Percentiles rank a stretch among this genome's conserved stretches.
These are phyloP conservation scores for Oscheius myriophilus DNA, from an alignment of 2,888 invertebrate species.

Conservation along the genomic window DNA sequence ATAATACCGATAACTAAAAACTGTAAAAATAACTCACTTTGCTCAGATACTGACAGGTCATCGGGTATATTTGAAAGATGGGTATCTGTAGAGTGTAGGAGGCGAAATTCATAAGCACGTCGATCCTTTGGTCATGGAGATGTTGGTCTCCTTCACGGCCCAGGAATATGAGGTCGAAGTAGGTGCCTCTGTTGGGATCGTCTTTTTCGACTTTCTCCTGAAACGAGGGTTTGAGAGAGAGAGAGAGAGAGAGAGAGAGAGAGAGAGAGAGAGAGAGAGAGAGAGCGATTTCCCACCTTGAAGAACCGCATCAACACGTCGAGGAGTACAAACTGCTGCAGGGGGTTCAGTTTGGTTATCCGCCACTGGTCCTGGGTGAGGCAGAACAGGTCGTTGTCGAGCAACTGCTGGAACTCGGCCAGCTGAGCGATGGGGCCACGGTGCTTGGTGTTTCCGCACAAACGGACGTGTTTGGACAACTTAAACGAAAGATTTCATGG, in stretches of 20 bases:
- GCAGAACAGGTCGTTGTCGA: constrained; percentile 52
- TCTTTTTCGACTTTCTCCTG: constrained; percentile 48
- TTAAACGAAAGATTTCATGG: constrained; percentile 14
- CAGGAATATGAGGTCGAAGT: constrained; percentile 54
- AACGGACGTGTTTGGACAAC: constrained; percentile 35
- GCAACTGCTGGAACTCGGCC: constrained; percentile 41
- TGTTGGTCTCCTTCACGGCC: constrained; percentile 44
- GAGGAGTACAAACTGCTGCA: constrained; percentile 41
- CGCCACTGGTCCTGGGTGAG: constrained; percentile 41
- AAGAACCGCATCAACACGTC: constrained; percentile 42
- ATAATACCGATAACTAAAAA: background rate
- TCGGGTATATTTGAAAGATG: constrained; percentile 40
- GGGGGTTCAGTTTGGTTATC: constrained; percentile 36
- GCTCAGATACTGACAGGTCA: constrained; percentile 45
- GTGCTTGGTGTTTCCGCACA: constrained; percentile 1
- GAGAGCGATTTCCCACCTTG: constrained; percentile 26
- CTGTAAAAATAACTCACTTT: constrained; percentile 29
- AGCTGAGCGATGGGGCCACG: constrained; percentile 28
- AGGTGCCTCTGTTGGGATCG: constrained; percentile 40
- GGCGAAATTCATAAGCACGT: constrained; percentile 35
- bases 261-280: constrained; percentile 1
- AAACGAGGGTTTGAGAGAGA: background rate
- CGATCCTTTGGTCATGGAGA: constrained; percentile 42
- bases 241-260: too few relatives aligned
- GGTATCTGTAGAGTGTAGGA: constrained; percentile 50